phyloP scores from a whole-genome alignment of 2,888 invertebrate genomes.

The Agrochola lota region DNA sequence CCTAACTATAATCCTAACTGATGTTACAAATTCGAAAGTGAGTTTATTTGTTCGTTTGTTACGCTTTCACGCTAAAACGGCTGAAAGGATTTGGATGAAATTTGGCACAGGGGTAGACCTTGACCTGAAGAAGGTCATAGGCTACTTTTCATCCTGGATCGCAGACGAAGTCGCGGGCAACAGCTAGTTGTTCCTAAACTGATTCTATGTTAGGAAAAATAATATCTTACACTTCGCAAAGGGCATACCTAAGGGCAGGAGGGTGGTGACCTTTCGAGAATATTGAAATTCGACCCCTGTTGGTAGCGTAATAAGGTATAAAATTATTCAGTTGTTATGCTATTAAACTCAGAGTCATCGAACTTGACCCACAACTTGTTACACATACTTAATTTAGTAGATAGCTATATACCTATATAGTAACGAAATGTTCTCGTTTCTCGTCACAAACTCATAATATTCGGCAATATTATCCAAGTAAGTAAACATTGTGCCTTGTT shows the following conservation, averaged over 20 bases:
- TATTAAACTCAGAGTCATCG: not conserved
- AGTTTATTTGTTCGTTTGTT: no score
- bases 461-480: constrained; percentile 9
- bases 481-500: not conserved
- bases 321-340: not conserved
- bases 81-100: no score
- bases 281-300: not conserved
- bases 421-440: not conserved
- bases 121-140: no score
- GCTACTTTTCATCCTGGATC: no score
- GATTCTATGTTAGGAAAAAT: no score
- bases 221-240: not conserved
- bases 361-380: constrained; percentile 39
- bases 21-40: no score
- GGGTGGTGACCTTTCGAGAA: not conserved
- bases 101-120: no score
- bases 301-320: not conserved
- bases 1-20: no score
- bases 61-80: no score
- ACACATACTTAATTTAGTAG: constrained; percentile 18
- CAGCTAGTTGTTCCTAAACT: not conserved
- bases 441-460: not conserved
- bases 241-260: not conserved
- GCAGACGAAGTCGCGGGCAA: no score
- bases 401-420: not conserved